These are phyloP conservation scores for Lates calcarifer DNA, from an alignment of 2,113 vertebrate genomes.

Conservation along the genomic window DNA sequence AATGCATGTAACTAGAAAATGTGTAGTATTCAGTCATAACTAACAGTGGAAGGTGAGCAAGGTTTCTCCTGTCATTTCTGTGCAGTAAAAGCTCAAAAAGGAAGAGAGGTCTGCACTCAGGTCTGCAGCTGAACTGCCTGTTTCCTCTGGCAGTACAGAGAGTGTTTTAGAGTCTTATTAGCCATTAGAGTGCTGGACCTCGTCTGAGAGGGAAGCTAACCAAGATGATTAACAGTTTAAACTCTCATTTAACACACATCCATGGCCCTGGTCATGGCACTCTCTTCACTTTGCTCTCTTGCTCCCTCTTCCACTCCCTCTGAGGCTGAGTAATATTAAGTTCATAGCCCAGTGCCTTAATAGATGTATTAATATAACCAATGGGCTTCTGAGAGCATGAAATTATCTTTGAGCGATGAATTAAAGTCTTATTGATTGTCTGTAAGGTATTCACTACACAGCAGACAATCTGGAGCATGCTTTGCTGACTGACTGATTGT, in stretches of 20 bases:
- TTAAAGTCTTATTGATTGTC: slow-evolving; percentile 81
- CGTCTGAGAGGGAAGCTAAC: slow-evolving; percentile 68
- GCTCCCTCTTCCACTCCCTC: slow-evolving; percentile 59
- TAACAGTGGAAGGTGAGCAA: background rate
- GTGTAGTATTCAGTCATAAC: background rate
- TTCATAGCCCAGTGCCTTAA: slow-evolving; percentile 76
- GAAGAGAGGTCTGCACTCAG: slow-evolving; percentile 3
- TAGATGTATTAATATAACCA: slow-evolving; percentile 83
- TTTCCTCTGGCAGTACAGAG: slow-evolving; percentile 42
- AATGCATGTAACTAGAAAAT: background rate
- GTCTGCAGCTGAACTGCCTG: slow-evolving; percentile 17
- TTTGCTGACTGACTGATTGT: slow-evolving; percentile 60
- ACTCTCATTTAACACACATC: slow-evolving; percentile 78
- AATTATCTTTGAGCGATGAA: slow-evolving; percentile 82
- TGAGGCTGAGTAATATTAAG: slow-evolving; percentile 72
- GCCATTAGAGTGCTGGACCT: slow-evolving; percentile 72
- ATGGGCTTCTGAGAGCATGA: slow-evolving; percentile 82
- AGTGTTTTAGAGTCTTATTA: slow-evolving; percentile 68
- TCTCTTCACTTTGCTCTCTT: slow-evolving; percentile 54
- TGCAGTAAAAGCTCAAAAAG: slow-evolving; percentile 1
- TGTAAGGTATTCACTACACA: slow-evolving; percentile 69
- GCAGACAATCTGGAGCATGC: slow-evolving; percentile 64
- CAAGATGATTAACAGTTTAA: slow-evolving; percentile 82
- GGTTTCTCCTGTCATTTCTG: background rate
- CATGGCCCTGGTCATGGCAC: slow-evolving; percentile 69